A percentile compares a stretch with the other conserved stretches of the same genome.
phyloP scores from a whole-genome alignment of 2,797 vertebrate species.

The Aplochiton taeniatus region DNA sequence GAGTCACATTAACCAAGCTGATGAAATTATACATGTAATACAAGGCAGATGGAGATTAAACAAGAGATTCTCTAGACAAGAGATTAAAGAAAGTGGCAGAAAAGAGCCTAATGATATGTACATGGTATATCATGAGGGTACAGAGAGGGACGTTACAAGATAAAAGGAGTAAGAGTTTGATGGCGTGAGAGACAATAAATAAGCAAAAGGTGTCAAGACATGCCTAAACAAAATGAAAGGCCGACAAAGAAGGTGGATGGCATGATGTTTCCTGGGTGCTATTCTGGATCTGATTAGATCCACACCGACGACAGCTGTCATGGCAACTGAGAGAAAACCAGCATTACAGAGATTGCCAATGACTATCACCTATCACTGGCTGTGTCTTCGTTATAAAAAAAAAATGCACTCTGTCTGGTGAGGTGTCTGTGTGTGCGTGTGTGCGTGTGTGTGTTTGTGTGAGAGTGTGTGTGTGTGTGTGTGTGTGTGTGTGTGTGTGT shows the following conservation, averaged over 20 bases:
- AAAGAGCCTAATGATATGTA: background rate
- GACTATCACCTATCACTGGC: slow-evolving; percentile 33
- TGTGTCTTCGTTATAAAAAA: slow-evolving; percentile 64
- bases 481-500: slow-evolving; percentile 2
- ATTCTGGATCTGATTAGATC: slow-evolving; percentile 29
- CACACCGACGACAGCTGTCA: slow-evolving; percentile 18
- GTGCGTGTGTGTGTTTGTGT: background rate
- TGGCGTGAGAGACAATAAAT: background rate
- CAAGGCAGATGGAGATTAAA: slow-evolving; percentile 19
- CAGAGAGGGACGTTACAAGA: background rate
- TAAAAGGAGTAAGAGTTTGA: background rate
- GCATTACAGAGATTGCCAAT: slow-evolving; percentile 24
- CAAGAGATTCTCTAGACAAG: background rate
- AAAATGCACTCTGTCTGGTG: background rate
- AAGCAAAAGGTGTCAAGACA: background rate
- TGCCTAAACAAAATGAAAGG: background rate
- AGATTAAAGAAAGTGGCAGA: background rate
- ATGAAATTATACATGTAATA: no score
- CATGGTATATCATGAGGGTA: background rate
- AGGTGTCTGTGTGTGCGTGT: slow-evolving; percentile 1
- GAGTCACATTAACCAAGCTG: no score
- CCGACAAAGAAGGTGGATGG: slow-evolving; percentile 48
- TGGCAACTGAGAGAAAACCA: slow-evolving; percentile 37
- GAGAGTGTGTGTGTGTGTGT: slow-evolving; percentile 8
- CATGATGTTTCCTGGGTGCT: slow-evolving; percentile 47